These are phyloP conservation scores for Pelmatolapia mariae DNA, from an alignment of 2,113 vertebrate species.

Conservation along the genomic window DNA sequence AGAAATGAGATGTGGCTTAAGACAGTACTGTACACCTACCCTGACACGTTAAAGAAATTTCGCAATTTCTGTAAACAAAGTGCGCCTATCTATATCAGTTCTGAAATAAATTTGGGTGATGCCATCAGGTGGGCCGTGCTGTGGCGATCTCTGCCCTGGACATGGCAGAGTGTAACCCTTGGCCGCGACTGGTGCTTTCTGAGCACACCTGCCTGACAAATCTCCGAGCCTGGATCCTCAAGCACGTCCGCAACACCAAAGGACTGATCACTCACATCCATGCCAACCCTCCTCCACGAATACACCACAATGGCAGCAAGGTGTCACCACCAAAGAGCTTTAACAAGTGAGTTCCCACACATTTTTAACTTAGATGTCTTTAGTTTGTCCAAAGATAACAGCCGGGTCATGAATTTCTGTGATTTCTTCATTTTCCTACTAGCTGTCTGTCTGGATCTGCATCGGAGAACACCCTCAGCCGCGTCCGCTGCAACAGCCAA, in stretches of 20 bases:
- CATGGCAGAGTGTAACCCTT: slow-evolving; percentile 91
- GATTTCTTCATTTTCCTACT: not conserved
- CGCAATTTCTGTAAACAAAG: not conserved
- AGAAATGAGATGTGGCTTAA: fast-evolving
- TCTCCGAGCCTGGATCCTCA: slow-evolving; percentile 90
- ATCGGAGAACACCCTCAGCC: slow-evolving; percentile 78
- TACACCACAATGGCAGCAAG: slow-evolving; percentile 41
- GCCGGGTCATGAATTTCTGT: not conserved
- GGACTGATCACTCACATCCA: slow-evolving; percentile 49
- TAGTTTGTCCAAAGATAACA: not conserved
- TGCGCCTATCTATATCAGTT: not conserved
- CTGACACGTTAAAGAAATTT: not conserved
- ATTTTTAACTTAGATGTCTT: fast-evolving
- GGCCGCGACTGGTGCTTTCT: slow-evolving; percentile 88
- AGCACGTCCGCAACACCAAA: slow-evolving; percentile 84
- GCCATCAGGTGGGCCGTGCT: slow-evolving; percentile 83
- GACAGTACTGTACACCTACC: not conserved
- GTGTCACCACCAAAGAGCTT: slow-evolving; percentile 72
- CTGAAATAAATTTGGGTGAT: not conserved
- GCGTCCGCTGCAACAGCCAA: slow-evolving; percentile 77
- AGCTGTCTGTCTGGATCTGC: slow-evolving; percentile 76
- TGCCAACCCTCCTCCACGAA: slow-evolving; percentile 1
- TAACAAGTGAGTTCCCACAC: slow-evolving; percentile 48
- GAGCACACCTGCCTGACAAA: slow-evolving; percentile 89
- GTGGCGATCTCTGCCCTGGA: slow-evolving; percentile 89